These are phyloP conservation scores for Palythoa heliodiscus DNA, from an alignment of 92 coral and sea anemone species.

Conservation along the genomic window DNA sequence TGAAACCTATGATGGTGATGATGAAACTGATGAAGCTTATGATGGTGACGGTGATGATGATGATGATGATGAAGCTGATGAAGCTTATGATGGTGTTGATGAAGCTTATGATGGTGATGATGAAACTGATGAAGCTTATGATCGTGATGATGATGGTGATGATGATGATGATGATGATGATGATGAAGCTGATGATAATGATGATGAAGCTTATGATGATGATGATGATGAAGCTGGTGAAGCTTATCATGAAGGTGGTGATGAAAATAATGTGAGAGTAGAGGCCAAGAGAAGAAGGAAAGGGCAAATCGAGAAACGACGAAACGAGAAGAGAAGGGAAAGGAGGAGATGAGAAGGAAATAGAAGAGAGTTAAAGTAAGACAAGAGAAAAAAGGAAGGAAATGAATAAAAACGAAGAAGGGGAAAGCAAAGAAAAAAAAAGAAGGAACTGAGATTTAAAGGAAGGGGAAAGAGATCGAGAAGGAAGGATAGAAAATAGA, in stretches of 20 bases:
- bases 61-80: neutral
- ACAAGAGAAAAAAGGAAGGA: neutral
- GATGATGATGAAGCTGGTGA: too few relatives aligned
- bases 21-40: too few relatives aligned
- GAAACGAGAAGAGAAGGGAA: neutral
- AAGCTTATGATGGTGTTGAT: too few relatives aligned
- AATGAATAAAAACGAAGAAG: neutral
- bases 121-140: too few relatives aligned
- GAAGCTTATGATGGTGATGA: neutral
- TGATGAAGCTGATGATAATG: neutral
- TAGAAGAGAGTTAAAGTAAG: neutral
- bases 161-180: neutral
- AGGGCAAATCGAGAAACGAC: neutral
- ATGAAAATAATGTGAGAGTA: neutral
- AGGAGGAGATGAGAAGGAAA: neutral
- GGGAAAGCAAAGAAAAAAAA: neutral
- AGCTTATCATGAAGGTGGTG: too few relatives aligned
- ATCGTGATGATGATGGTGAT: neutral
- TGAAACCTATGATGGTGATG: neutral
- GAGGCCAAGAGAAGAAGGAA: neutral
- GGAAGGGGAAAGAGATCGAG: too few relatives aligned
- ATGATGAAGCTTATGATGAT: neutral
- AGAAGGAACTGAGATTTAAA: neutral
- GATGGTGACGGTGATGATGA: too few relatives aligned
- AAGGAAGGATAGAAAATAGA: too few relatives aligned